A percentile compares a stretch with the other conserved stretches of the same genome.
Evolutionary conservation across 1,140 invertebrate genomes (phyloP).

Genomic region (Heliconius himera): DNA sequence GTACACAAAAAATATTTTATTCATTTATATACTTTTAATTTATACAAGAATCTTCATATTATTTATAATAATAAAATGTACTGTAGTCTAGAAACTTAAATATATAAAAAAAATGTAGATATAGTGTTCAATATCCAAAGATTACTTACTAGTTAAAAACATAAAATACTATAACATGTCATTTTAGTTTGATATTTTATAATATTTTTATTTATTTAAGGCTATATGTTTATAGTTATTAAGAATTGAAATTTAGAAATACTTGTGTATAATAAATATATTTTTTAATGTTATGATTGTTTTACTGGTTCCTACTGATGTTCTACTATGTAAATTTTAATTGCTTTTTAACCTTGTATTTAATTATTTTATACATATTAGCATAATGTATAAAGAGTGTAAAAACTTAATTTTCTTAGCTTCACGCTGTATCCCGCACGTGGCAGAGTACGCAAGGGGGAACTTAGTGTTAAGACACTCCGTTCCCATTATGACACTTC

Average conservation of each 20-base stretch:
- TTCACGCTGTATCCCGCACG: neutral
- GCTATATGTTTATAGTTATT: neutral
- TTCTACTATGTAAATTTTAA: neutral
- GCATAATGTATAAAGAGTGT: too few relatives aligned
- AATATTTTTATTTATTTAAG: neutral
- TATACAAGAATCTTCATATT: too few relatives aligned
- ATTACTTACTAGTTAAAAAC: neutral
- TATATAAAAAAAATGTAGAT: neutral
- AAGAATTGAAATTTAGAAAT: neutral
- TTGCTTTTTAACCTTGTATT: too few relatives aligned
- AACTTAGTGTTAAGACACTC: neutral
- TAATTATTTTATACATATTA: too few relatives aligned
- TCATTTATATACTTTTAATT: too few relatives aligned
- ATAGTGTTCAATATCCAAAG: neutral
- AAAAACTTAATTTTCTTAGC: neutral
- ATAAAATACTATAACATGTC: neutral
- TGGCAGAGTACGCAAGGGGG: neutral
- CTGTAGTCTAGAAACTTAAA: too few relatives aligned
- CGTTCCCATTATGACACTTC: neutral
- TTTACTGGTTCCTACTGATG: neutral
- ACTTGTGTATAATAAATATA: neutral
- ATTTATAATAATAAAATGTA: too few relatives aligned
- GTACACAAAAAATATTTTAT: too few relatives aligned
- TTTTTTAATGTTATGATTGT: neutral
- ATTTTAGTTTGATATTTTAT: neutral